Evolutionary conservation across 2,797 vertebrate genomes (phyloP).

Genomic region (Pristis pectinata): DNA sequence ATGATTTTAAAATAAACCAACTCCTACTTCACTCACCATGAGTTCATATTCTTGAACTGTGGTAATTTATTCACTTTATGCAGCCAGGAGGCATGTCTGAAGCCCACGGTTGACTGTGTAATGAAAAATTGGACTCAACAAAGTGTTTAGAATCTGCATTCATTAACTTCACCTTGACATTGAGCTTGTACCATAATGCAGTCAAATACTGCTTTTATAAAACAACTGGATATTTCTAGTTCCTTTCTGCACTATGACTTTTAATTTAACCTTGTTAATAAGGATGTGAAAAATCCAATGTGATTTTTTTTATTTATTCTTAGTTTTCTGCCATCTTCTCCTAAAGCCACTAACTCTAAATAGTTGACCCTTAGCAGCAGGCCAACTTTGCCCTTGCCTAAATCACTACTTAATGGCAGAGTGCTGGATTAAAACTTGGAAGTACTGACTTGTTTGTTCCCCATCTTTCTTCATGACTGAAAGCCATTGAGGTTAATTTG

Average conservation of each 20-base stretch:
- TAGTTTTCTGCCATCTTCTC: neutral
- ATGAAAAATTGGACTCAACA: neutral
- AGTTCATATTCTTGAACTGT: neutral
- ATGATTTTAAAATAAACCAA: slow-evolving; percentile 23
- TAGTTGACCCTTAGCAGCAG: neutral
- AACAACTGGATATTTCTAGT: neutral
- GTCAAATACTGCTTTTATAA: neutral
- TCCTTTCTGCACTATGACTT: neutral
- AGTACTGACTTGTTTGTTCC: neutral
- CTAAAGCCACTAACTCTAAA: neutral
- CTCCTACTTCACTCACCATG: neutral
- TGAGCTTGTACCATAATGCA: neutral
- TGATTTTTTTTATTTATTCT: neutral
- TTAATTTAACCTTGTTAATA: neutral
- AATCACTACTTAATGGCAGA: neutral
- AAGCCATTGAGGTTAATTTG: neutral
- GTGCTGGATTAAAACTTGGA: neutral
- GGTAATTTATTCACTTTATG: neutral
- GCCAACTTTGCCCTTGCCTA: too few species aligned
- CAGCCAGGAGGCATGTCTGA: neutral
- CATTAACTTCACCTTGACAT: neutral
- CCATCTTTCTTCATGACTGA: neutral
- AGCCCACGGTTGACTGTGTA: neutral
- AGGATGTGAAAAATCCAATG: neutral
- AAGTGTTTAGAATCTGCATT: neutral